These are phyloP conservation scores for Listrodromus nycthemerus DNA, from an alignment of 2,888 invertebrate species.

Conservation along the genomic window DNA sequence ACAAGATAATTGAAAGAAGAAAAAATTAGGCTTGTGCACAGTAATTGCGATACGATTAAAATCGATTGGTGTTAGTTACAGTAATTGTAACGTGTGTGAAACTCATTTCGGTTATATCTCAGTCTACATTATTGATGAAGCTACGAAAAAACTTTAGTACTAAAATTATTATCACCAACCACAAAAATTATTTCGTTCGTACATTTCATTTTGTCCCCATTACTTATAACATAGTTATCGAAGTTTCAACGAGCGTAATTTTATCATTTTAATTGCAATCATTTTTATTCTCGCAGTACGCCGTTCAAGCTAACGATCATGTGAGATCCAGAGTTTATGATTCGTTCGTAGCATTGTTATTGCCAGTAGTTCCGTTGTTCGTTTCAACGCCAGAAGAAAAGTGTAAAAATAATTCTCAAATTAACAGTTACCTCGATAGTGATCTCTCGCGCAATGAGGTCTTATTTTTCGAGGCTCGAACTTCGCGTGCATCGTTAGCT, in stretches of 20 bases:
- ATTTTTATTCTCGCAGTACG: background rate
- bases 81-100: background rate
- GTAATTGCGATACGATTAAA: background rate
- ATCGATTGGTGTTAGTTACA: background rate
- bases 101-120: background rate
- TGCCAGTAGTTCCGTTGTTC: background rate
- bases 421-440: background rate
- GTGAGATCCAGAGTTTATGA: background rate
- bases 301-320: background rate
- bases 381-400: background rate
- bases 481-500: constrained; percentile 36
- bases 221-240: background rate
- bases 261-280: background rate
- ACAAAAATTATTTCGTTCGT: background rate
- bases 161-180: background rate
- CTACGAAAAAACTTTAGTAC: background rate
- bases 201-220: background rate
- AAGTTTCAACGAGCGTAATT: background rate
- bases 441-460: constrained; percentile 27
- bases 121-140: background rate
- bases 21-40: background rate
- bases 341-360: background rate
- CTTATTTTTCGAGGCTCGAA: constrained; percentile 26
- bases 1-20: background rate
- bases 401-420: background rate